Evolutionary conservation across 2,888 invertebrate species (phyloP), one percentile per base, ranked within the genome.

Genomic region (Melieria crassipennis): DNA sequence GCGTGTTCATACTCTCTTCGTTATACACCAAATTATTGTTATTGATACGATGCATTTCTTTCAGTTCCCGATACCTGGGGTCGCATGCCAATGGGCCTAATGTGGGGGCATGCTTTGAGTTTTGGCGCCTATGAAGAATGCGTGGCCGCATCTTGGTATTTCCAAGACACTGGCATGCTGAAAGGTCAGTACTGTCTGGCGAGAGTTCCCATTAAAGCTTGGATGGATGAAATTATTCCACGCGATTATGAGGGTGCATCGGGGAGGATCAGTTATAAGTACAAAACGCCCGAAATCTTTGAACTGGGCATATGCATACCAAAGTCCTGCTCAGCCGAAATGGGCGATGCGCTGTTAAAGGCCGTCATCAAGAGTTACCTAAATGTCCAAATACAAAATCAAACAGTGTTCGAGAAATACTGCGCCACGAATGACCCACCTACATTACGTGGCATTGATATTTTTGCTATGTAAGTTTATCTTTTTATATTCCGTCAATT

Each of bases 111-210:
- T 75, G 75, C 83, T 13, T 81, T 84, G 57, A 87, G 87, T 69
- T 82, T 88, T 74, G 88, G 88, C 5, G 84, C 85, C 70, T 88
- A 84, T 74, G 88, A 88, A 75, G 84, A 88, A 76, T 88, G 88
- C 70, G 78, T 88, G 60, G 80, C 80, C 3, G 83, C 87, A 4
- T 72, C 78, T 0, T 76, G 76, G 6, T 46, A 74, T 64, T 65
- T 79, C n/a, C 75, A 78, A 7, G 78, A 78, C 5, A 78, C 78
- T 11, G 77, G 80, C 30, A 76, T 72, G 11, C 77, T 88, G 7
- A 79, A 79, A 11, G 87, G 88, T 52, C 86, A 88, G 77, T 88
- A 88, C 70, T 88, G 88, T 70, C 74, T 88, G 65, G 76, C 85
- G 4, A 78, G 73, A 1, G 71, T 86, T 13, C 84, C 86, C 9